These are phyloP conservation scores for Ladona fulva DNA, from an alignment of 1,140 invertebrate genomes.

Conservation along the genomic window DNA sequence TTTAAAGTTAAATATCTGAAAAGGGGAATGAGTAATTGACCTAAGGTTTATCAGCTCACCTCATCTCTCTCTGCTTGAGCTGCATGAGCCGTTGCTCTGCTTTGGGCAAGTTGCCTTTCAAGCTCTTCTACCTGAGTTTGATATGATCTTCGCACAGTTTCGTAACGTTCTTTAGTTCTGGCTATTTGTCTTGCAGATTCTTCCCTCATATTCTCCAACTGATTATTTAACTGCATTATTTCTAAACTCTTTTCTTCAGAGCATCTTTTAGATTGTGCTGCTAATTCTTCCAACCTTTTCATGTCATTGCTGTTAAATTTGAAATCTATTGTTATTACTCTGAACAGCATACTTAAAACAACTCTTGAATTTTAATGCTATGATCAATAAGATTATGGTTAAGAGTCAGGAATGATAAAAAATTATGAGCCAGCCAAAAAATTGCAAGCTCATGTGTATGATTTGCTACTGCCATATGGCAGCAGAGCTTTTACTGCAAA, in stretches of 20 bases:
- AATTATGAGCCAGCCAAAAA: no score
- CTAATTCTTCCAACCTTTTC: constrained; percentile 34
- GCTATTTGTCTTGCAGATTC: constrained; percentile 61
- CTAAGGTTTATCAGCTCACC: constrained; percentile 32
- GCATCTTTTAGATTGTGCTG: constrained; percentile 30
- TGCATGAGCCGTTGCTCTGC: constrained; percentile 48
- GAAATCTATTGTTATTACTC: no score
- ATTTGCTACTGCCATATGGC: no score
- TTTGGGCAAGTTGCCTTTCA: constrained; percentile 52
- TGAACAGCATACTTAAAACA: no score
- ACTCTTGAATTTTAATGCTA: no score
- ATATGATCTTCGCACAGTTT: constrained; percentile 45
- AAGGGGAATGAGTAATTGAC: constrained; percentile 12
- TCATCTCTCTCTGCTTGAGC: constrained; percentile 57
- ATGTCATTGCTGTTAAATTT: constrained; percentile 21
- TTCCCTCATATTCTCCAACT: constrained; percentile 41
- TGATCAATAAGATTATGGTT: no score
- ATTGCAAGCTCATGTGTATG: no score
- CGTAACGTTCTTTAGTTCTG: constrained; percentile 55
- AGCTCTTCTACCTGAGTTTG: constrained; percentile 54
- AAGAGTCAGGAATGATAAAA: no score
- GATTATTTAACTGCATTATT: constrained; percentile 42
- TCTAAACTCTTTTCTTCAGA: constrained; percentile 40
- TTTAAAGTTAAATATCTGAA: neutral
- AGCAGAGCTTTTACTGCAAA: no score